phyloP scores from a whole-genome alignment of 2,888 invertebrate species.

The Drosophila mimica region DNA sequence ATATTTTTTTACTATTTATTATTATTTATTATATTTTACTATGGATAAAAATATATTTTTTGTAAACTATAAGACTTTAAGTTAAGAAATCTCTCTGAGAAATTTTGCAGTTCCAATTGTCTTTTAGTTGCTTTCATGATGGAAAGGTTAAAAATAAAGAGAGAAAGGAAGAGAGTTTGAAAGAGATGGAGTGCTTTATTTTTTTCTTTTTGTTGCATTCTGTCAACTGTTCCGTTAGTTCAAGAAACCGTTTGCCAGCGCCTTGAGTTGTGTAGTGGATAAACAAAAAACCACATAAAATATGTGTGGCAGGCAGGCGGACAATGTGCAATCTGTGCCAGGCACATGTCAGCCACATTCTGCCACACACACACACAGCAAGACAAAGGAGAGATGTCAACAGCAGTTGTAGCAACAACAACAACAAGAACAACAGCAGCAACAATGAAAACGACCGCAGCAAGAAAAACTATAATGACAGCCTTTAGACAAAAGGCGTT shows the following conservation, averaged over 20 bases:
- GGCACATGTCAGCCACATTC: constrained; percentile 70
- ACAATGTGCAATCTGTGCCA: constrained; percentile 78
- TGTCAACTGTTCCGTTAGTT: background rate
- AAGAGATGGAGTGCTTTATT: background rate
- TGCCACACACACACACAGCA: constrained; percentile 23
- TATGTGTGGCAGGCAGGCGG: constrained; percentile 56
- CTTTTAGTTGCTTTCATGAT: background rate
- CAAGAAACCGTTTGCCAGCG: constrained; percentile 13
- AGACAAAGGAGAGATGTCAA: constrained; percentile 55
- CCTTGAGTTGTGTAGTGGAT: constrained; percentile 17
- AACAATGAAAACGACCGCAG: constrained; percentile 49
- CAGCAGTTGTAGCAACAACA: constrained; percentile 32
- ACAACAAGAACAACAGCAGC: constrained; percentile 27
- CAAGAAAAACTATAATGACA: constrained; percentile 65
- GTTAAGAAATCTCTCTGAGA: too few species aligned
- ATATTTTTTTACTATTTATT: too few species aligned
- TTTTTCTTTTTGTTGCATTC: background rate
- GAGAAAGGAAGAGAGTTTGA: background rate
- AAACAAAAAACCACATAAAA: constrained; percentile 43
- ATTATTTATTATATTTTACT: too few species aligned
- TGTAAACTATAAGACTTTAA: too few species aligned
- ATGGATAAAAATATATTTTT: too few species aligned
- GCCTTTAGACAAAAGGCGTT: constrained; percentile 61
- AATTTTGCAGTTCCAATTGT: too few species aligned
- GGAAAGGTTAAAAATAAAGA: background rate